These are phyloP conservation scores for Zaprionus gabonicus DNA, from an alignment of 1,140 invertebrate species.

Conservation along the genomic window DNA sequence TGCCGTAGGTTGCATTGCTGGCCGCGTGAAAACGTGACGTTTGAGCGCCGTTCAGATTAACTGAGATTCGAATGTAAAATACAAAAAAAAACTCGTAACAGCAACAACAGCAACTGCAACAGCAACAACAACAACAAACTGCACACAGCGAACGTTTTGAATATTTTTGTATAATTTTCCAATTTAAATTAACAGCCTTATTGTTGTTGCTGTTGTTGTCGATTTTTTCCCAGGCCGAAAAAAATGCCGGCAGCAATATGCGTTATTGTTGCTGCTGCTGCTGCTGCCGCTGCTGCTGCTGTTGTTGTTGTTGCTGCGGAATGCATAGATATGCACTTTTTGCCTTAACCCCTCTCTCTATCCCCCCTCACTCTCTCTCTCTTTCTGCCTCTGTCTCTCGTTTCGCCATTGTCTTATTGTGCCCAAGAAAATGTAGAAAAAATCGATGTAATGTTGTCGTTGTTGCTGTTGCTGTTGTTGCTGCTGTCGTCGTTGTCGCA, in stretches of 20 bases:
- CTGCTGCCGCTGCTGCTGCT: constrained; percentile 11
- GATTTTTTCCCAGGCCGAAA: constrained; percentile 75
- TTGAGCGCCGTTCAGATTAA: constrained; percentile 74
- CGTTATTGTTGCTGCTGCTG: constrained; percentile 53
- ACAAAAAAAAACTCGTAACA: constrained; percentile 41
- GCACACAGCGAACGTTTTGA: constrained; percentile 66
- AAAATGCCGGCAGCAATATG: constrained; percentile 64
- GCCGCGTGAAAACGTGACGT: constrained; percentile 82
- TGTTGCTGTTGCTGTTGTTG: constrained; percentile 26
- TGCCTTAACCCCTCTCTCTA: constrained; percentile 12
- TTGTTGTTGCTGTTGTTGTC: constrained; percentile 44
- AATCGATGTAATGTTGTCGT: constrained; percentile 15
- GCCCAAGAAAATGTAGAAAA: constrained; percentile 26
- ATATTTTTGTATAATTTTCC: constrained; percentile 83
- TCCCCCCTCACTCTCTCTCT: background rate
- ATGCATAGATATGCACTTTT: constrained; percentile 60
- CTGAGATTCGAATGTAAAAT: constrained; percentile 73
- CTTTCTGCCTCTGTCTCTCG: constrained; percentile 8
- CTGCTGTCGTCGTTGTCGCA: constrained; percentile 14
- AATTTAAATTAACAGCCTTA: constrained; percentile 80
- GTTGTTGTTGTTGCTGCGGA: constrained; percentile 30
- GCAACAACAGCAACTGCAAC: constrained; percentile 27
- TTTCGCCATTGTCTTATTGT: constrained; percentile 42
- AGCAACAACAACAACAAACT: constrained; percentile 38
- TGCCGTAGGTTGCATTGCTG: constrained; percentile 65